Conservation (phyloP, 1,140 invertebrate genomes). For the Papilio helenus region DNA sequence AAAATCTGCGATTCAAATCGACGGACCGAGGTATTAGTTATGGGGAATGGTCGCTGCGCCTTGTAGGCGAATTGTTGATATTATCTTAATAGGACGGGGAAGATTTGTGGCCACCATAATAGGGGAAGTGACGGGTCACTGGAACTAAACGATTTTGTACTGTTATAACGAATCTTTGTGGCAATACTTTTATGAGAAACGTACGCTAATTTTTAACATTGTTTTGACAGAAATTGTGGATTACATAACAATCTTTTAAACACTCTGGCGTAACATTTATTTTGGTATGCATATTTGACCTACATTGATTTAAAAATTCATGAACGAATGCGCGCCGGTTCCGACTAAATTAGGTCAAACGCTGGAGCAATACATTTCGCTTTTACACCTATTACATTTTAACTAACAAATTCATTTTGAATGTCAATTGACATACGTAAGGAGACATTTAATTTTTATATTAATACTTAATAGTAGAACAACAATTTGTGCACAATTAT, state of each 20-base stretch:
- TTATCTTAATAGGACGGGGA: slow-evolving; percentile 68
- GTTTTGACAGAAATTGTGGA: too few relatives aligned
- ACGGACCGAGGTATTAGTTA: slow-evolving; percentile 51
- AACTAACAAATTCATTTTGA: slow-evolving; percentile 1
- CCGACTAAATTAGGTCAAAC: neutral
- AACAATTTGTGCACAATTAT: neutral
- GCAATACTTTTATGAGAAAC: neutral
- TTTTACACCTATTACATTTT: slow-evolving; percentile 4
- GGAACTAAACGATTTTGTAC: slow-evolving; percentile 12
- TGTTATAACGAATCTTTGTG: slow-evolving; percentile 34
- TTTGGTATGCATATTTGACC: neutral
- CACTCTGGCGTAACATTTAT: neutral
- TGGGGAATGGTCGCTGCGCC: slow-evolving; percentile 50
- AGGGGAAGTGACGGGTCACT: slow-evolving; percentile 26
- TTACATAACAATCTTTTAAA: too few relatives aligned
- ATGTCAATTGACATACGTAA: neutral
- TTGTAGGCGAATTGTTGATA: slow-evolving; percentile 70
- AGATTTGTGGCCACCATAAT: slow-evolving; percentile 55
- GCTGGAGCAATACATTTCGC: neutral
- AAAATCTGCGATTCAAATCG: slow-evolving; percentile 57
- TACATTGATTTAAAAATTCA: slow-evolving; percentile 24
- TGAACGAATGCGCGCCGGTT: slow-evolving; percentile 7
- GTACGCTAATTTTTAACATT: neutral
- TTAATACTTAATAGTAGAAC: neutral
- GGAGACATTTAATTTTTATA: neutral